A percentile compares a stretch with the other conserved stretches of the same genome.
Evolutionary conservation across 1,140 invertebrate genomes (phyloP).

Genomic region (Drosophila fuyamai): DNA sequence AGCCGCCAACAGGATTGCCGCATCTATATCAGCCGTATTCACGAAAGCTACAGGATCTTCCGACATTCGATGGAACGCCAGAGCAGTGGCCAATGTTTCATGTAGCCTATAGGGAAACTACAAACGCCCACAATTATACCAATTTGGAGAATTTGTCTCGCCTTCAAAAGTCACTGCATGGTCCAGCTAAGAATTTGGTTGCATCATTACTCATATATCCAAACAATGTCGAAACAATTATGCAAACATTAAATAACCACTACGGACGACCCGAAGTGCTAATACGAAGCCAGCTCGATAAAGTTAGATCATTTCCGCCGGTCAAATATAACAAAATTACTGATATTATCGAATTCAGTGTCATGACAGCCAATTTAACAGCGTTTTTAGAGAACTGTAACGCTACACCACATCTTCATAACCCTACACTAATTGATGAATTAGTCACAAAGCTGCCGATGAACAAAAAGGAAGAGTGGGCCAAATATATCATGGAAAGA

Average conservation of each 20-base stretch:
- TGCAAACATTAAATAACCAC: neutral
- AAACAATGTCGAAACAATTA: neutral
- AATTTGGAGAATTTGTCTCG: conserved; percentile 3
- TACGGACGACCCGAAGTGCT: too few relatives aligned
- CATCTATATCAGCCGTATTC: neutral
- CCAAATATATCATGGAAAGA: neutral
- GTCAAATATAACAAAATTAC: neutral
- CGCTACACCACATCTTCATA: neutral
- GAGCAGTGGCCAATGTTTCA: neutral
- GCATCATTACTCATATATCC: neutral
- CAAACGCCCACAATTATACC: neutral
- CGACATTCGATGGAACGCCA: neutral
- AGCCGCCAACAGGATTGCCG: neutral
- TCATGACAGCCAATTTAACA: conserved; percentile 5
- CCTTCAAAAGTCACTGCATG: neutral
- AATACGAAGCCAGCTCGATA: neutral
- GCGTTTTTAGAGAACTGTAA: neutral
- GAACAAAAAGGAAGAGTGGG: conserved; percentile 1
- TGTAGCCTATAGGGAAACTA: neutral
- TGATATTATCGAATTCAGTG: neutral
- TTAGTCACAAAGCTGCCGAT: neutral
- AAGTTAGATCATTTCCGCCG: conserved; percentile 1
- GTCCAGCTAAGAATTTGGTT: neutral
- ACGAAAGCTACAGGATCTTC: conserved; percentile 4
- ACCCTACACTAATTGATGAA: neutral